Evolutionary conservation across 2,113 vertebrate species (phyloP), one percentile per base, ranked within the genome.

Genomic region (Elephantulus edwardii): DNA sequence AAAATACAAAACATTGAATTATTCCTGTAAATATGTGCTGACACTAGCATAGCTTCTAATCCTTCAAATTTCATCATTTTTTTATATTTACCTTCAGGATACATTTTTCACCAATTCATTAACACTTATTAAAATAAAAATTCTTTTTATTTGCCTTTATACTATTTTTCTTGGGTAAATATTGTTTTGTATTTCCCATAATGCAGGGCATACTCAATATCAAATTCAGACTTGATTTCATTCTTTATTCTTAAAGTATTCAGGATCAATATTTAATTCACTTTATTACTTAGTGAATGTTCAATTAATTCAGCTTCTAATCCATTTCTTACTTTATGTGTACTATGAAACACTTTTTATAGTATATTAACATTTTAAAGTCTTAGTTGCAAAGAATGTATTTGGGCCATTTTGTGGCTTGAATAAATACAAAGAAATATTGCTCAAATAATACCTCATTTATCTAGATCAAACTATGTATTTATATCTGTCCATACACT

Each of bases 191-290:
- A 11, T 68, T n/a, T 68, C 35, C 35, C 38, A 68, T 38, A 68
- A 83, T 78, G 6, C 70, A 48, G 10, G 8, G 19, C 10, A 71
- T 75, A 85, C 28, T 16, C 28, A 24, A 6, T 60, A 83, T 70
- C 60, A 92, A 77, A 81, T 88, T 93, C 14, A 88, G 48, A 72
- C 68, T 19, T 70, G 48, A 94, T 72, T 71, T 86, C 42, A 58
- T 81, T 72, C 91, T 35, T 80, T 33, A 54, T 89, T 50, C 50
- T 91, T 54, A 76, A 77, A 78, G 30, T 72, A 87, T 75, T 64
- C 19, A 78, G 22, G 54, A 83, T 95, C 91, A 56, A 96, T 94
- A 91, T 28, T 89, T 89, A 93, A 87, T 90, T 92, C 78, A 90
- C 48, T 88, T 81, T 90, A 93, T 87, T 87, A 75, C 68, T 87